phyloP scores from a whole-genome alignment of 2,113 vertebrate species.

The Malurus melanocephalus region DNA sequence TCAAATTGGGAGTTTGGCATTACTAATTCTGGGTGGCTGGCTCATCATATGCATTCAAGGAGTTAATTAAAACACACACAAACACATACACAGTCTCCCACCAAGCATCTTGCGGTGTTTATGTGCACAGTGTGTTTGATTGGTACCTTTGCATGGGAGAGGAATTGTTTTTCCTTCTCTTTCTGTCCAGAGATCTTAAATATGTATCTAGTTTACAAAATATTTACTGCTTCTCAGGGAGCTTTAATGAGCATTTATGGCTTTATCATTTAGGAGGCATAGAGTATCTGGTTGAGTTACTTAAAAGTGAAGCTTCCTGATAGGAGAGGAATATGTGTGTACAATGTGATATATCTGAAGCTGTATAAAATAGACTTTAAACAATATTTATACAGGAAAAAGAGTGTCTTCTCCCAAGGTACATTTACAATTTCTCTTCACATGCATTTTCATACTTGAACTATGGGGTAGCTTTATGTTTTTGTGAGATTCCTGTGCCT shows the following conservation, averaged over 20 bases:
- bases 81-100: slow-evolving; percentile 51
- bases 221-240: slow-evolving; percentile 62
- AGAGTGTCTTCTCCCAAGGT: not conserved
- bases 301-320: slow-evolving; percentile 17
- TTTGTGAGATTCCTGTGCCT: not conserved
- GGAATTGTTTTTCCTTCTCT: slow-evolving; percentile 35
- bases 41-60: slow-evolving; percentile 53
- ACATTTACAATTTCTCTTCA: slow-evolving; percentile 29
- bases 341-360: not conserved
- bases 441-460: not conserved
- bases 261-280: slow-evolving; percentile 18
- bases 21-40: slow-evolving; percentile 61
- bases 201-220: slow-evolving; percentile 44
- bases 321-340: slow-evolving; percentile 14
- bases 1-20: slow-evolving; percentile 61
- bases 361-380: not conserved
- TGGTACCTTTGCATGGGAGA: slow-evolving; percentile 47
- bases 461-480: not conserved
- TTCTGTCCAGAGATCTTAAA: slow-evolving; percentile 48
- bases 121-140: slow-evolving; percentile 31
- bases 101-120: slow-evolving; percentile 47
- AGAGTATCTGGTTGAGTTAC: slow-evolving; percentile 20
- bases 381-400: not conserved
- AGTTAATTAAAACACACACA: slow-evolving; percentile 68
- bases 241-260: slow-evolving; percentile 44